Base-by-base conservation (phyloP, 2,888 invertebrate genomes). In the Melolontha melolontha region DNA sequence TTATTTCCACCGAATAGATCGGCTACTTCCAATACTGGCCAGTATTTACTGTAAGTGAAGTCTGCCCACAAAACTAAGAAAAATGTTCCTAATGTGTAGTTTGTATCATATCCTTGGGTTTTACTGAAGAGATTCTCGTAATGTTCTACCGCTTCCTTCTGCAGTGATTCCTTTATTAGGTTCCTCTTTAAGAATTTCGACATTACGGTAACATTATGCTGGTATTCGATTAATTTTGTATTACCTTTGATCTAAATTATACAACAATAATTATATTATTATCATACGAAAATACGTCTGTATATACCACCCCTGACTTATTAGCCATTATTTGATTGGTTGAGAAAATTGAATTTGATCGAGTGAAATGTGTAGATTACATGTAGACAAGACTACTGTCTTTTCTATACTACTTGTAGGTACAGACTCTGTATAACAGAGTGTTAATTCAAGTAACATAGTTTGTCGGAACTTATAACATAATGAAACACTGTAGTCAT, bases 81-180 rank as follows among this genome's bases (percentile, higher is more conserved):
- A 59, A 65, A 68, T 16, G 42, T 44, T 2, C 39, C 14, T 12
- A 68, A 17, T 17, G 59, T 44, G 14, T 40, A 11, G 34, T 68
- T 59, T 16, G 57, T 29, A 34, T 55, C 51, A 10, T 62, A 51
- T n/a, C 74, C 74, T 47, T 72, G 63, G 2, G 69, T 70, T 69
- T 69, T 72, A 7, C 70, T 70, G 71, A 72, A 73, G 8, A 71
- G 52, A 39, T 75, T 73, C 49, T 75, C 73, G 42, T 71, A 75
- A 62, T 77, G 73, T 5, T 73, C 73, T 2, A 73, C 68, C 0
- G 71, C 71, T 50, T 73, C 70, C 6, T 72, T 55, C 1, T 73
- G 67, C 6, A 72, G 49, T 12, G 67, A 66, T 54, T 75, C 74
- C 5, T 67, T 47, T 5, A 77, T 62, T 1, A 64, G 50, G 51